Evolutionary conservation across 2,797 vertebrate genomes (phyloP).

Genomic region (Siniperca undulata): DNA sequence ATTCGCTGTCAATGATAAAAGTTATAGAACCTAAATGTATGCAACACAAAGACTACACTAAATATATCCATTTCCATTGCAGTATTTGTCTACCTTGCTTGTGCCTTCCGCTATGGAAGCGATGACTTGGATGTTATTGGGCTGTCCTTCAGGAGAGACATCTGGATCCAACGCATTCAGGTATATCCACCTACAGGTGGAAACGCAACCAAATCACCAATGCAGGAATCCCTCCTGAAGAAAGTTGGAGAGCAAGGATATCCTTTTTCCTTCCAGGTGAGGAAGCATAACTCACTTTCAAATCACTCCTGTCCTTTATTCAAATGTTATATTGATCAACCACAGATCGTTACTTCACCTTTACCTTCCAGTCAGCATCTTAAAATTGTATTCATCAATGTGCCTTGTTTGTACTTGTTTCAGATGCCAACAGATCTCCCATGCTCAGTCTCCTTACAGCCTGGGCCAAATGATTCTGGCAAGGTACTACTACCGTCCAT

Average conservation of each 20-base stretch:
- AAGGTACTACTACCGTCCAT: conserved; percentile 82
- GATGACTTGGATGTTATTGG: conserved; percentile 93
- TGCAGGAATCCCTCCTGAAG: conserved; percentile 89
- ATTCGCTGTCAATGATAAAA: neutral
- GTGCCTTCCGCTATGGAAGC: conserved; percentile 92
- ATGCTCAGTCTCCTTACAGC: conserved; percentile 92
- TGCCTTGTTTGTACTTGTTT: conserved; percentile 11
- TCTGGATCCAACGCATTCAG: conserved; percentile 88
- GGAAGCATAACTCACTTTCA: neutral
- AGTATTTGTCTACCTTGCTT: conserved; percentile 91
- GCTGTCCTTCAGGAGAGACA: conserved; percentile 91
- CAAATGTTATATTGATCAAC: neutral
- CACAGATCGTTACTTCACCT: neutral
- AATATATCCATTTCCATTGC: conserved; percentile 28
- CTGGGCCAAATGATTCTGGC: conserved; percentile 87
- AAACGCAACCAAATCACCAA: conserved; percentile 79
- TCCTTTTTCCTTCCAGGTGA: conserved; percentile 91
- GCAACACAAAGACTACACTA: neutral
- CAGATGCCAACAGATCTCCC: conserved; percentile 91
- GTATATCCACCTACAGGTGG: conserved; percentile 83
- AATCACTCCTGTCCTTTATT: neutral
- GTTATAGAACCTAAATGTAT: neutral
- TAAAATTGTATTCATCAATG: neutral
- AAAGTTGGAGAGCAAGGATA: conserved; percentile 89
- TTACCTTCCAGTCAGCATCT: neutral